phyloP scores from a whole-genome alignment of 1,140 invertebrate genomes.

The Trachelipus rathkii region DNA sequence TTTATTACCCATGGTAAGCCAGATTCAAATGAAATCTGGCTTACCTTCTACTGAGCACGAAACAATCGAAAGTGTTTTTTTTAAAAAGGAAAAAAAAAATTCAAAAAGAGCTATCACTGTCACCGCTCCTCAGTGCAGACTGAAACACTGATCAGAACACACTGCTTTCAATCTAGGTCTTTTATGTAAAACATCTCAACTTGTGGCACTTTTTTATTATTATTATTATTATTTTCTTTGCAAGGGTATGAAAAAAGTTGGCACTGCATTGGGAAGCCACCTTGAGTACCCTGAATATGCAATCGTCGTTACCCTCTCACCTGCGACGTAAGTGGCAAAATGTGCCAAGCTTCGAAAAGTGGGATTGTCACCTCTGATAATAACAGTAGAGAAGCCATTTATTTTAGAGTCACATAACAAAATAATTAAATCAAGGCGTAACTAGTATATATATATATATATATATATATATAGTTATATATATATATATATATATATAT shows the following conservation, averaged over 20 bases:
- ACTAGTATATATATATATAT: no score
- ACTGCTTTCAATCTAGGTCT: not conserved
- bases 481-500: not conserved
- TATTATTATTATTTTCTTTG: no score
- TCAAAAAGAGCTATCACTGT: no score
- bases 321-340: not conserved
- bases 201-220: no score
- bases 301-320: not conserved
- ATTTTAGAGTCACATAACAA: no score
- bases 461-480: no score
- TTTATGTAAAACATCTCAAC: no score
- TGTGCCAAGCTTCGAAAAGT: not conserved
- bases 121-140: not conserved
- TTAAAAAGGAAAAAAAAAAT: no score
- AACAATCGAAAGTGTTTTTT: no score
- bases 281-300: not conserved
- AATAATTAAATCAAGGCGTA: no score
- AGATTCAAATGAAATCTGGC: not conserved
- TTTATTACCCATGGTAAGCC: conserved; percentile 41
- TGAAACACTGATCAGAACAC: not conserved
- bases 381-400: not conserved
- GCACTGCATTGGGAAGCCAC: not conserved
- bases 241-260: conserved; percentile 1
- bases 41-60: no score
- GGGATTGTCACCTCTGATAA: not conserved